Conservation (phyloP, 2,888 invertebrate genomes). For the Colletes collaris region DNA sequence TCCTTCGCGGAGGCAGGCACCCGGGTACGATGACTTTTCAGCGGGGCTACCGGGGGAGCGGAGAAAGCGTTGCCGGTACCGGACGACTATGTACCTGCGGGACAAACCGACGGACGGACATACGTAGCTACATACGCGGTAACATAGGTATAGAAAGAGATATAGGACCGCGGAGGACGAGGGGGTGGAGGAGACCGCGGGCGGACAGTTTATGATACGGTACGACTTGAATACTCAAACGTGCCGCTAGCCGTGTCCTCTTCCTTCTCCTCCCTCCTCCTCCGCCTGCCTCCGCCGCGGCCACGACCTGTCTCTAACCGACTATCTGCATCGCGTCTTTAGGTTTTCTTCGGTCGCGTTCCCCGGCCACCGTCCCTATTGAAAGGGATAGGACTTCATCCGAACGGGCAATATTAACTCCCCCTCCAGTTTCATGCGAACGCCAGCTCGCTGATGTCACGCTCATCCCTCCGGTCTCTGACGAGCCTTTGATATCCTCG, state of each 20-base stretch:
- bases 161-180: conserved; percentile 24
- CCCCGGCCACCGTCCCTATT: conserved; percentile 10
- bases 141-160: conserved; percentile 55
- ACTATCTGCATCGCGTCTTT: conserved; percentile 54
- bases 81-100: conserved; percentile 51
- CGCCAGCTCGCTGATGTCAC: too few relatives aligned
- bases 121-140: conserved; percentile 60
- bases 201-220: conserved; percentile 80
- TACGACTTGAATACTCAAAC: conserved; percentile 80
- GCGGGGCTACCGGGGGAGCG: conserved; percentile 51
- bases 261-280: conserved; percentile 40
- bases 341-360: conserved; percentile 32
- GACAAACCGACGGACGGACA: conserved; percentile 61
- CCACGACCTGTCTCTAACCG: conserved; percentile 55
- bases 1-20: conserved; percentile 37
- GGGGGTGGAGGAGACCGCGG: conserved; percentile 66
- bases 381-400: conserved; percentile 10
- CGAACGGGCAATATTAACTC: too few relatives aligned
- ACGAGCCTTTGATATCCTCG: too few relatives aligned
- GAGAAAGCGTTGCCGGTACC: conserved; percentile 42
- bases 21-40: conserved; percentile 61
- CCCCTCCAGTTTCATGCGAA: too few relatives aligned
- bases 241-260: conserved; percentile 73
- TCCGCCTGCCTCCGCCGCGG: conserved; percentile 29
- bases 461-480: too few relatives aligned